Conservation (phyloP, 2,113 vertebrate genomes). For the Colistium nudipinnis region DNA sequence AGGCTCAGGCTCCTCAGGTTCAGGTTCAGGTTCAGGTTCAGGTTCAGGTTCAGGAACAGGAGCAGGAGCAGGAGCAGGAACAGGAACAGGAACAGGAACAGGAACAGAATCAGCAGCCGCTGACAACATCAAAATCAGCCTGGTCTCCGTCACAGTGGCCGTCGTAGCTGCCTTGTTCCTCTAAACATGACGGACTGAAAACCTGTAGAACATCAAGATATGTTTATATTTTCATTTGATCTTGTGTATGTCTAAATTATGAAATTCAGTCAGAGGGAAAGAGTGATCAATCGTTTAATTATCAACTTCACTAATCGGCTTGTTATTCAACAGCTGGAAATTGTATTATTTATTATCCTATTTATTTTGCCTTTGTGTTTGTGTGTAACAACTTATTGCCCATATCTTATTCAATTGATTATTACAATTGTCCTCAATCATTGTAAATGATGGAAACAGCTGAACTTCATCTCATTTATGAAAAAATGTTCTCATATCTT, state of each 20-base stretch:
- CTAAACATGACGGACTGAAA: background rate
- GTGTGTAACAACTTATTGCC: background rate
- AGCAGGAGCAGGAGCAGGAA: too few relatives aligned
- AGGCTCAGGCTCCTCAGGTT: background rate
- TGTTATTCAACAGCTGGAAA: conserved; percentile 9
- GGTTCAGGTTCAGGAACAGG: background rate
- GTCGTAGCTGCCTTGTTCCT: background rate
- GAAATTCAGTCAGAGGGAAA: background rate
- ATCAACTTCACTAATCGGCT: background rate
- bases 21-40: background rate
- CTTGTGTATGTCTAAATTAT: background rate
- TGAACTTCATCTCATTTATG: background rate
- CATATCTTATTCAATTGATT: background rate
- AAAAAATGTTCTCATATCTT: background rate
- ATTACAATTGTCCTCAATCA: background rate
- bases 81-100: background rate
- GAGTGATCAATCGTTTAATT: background rate
- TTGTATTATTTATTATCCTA: conserved; percentile 38
- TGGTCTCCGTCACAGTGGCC: conserved; percentile 8
- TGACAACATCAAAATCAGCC: conserved; percentile 10
- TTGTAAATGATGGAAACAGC: background rate
- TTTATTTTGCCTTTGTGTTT: conserved; percentile 31
- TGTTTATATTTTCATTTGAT: background rate
- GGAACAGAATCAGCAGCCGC: background rate
- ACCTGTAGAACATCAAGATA: background rate